Percentiles rank a stretch among this genome's conserved stretches.
These are phyloP conservation scores for Cyphomyrus discorhynchus DNA, from an alignment of 2,113 vertebrate species.

Conservation along the genomic window DNA sequence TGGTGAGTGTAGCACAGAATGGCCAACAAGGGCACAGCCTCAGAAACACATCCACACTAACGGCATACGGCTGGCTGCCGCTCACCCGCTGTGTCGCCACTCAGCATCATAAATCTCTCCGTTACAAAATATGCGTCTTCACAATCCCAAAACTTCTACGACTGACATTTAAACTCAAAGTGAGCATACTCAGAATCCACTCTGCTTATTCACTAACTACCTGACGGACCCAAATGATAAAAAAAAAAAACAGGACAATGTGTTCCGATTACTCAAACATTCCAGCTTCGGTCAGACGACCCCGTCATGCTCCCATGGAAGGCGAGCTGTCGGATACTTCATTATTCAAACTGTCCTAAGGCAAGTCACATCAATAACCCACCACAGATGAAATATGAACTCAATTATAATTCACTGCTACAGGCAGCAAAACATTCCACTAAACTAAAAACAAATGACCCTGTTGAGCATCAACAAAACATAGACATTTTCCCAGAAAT, in stretches of 20 bases:
- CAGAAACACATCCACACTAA: not conserved
- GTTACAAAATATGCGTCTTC: not conserved
- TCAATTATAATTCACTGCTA: constrained; percentile 20
- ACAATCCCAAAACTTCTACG: not conserved
- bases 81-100: not conserved
- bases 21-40: not conserved
- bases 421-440: constrained; percentile 26
- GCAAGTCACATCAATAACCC: constrained; percentile 17
- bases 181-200: not conserved
- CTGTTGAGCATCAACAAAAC: constrained; percentile 34
- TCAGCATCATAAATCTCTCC: not conserved
- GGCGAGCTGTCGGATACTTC: not conserved
- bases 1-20: not conserved
- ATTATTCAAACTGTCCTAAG: not conserved
- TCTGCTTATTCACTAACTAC: not conserved
- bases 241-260: not conserved
- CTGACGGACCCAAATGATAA: not conserved
- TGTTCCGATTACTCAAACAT: not conserved
- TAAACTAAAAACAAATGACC: constrained; percentile 27
- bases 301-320: constrained; percentile 16
- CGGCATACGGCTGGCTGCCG: not conserved
- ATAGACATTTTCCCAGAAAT: constrained; percentile 30
- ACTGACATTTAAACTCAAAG: not conserved
- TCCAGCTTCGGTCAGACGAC: not conserved
- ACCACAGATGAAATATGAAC: constrained; percentile 32